Conservation (phyloP, 2,113 vertebrate species). For the Sterrhoptilus dennistouni region DNA sequence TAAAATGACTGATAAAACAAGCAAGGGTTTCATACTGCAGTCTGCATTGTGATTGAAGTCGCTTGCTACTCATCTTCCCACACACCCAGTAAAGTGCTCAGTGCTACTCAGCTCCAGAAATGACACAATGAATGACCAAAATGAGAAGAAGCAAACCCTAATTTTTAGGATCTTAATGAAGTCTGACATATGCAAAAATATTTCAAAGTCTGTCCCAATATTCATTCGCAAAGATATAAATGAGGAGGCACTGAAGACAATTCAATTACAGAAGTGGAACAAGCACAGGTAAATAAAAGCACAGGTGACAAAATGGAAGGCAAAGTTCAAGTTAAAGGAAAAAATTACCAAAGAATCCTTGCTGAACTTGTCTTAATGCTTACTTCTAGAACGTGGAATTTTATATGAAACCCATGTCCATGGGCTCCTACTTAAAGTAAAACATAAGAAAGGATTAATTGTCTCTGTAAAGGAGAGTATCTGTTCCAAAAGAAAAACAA, state of each 20-base stretch:
- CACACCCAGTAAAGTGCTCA: neutral
- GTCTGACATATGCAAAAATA: neutral
- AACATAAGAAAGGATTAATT: conserved; percentile 28
- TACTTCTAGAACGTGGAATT: neutral
- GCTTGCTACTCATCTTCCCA: neutral
- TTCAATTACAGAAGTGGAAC: neutral
- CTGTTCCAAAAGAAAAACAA: neutral
- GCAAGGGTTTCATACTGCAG: neutral
- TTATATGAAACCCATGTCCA: neutral
- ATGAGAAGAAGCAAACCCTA: neutral
- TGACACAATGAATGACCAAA: neutral
- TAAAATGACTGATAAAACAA: neutral
- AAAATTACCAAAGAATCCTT: neutral
- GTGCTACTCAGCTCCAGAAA: neutral
- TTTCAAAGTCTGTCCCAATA: neutral
- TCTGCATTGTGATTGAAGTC: neutral
- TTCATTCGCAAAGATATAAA: neutral
- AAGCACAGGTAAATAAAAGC: neutral
- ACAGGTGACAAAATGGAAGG: neutral
- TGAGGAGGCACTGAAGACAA: neutral
- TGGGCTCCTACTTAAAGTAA: neutral
- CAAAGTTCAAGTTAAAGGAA: neutral
- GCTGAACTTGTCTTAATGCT: neutral
- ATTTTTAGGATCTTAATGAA: neutral
- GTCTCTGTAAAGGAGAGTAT: conserved; percentile 8